Evolutionary conservation across 2,797 vertebrate species (phyloP).

Genomic region (Tenualosa thibaudeaui): DNA sequence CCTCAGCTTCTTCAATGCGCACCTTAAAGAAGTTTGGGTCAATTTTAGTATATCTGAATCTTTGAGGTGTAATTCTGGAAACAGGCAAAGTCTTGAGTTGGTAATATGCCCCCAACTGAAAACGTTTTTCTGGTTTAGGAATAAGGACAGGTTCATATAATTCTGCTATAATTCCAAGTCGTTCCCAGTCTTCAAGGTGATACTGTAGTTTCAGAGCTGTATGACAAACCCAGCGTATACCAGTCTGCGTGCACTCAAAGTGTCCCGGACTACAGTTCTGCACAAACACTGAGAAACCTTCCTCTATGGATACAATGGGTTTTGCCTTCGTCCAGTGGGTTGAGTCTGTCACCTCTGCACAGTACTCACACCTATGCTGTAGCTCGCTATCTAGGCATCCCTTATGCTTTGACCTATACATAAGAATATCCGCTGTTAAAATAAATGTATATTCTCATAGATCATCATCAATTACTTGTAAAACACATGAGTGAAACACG

Average conservation of each 20-base stretch:
- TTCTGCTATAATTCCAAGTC: neutral
- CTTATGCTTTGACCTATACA: neutral
- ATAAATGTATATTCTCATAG: too few relatives aligned
- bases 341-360: neutral
- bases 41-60: neutral
- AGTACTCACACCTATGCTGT: neutral
- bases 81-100: neutral
- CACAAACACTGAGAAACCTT: neutral
- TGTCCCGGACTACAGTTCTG: neutral
- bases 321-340: neutral
- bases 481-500: too few relatives aligned
- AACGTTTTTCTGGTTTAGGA: neutral
- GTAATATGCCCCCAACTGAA: neutral
- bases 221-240: neutral
- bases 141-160: neutral
- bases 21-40: neutral
- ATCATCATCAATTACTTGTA: too few relatives aligned
- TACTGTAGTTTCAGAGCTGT: neutral
- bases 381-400: neutral
- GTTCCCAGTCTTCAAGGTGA: neutral
- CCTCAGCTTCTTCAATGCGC: neutral
- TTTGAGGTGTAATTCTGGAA: neutral
- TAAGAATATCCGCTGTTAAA: too few relatives aligned
- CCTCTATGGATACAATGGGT: neutral
- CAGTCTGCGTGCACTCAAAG: neutral